These are phyloP conservation scores for Harpalus rubripes DNA, from an alignment of 2,888 invertebrate species.

Conservation along the genomic window DNA sequence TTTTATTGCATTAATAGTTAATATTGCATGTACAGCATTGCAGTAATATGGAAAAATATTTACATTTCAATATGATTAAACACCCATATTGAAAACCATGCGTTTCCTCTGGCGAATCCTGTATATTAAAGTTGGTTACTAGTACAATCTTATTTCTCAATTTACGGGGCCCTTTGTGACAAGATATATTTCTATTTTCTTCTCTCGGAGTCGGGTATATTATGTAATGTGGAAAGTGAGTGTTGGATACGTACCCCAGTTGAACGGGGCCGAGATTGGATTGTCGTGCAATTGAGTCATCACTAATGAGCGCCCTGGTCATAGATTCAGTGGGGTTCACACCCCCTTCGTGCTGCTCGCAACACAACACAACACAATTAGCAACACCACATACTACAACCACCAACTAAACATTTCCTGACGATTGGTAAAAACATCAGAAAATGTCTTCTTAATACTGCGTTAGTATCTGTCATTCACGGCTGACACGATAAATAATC, in stretches of 20 bases:
- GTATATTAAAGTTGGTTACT: too few species aligned
- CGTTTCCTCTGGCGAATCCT: too few species aligned
- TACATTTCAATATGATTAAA: too few species aligned
- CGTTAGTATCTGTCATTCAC: conserved; percentile 35
- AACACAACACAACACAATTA: conserved; percentile 80
- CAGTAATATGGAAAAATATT: too few species aligned
- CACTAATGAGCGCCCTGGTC: conserved; percentile 96
- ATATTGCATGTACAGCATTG: too few species aligned
- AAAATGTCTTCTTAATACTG: conserved; percentile 36
- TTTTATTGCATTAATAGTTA: too few species aligned
- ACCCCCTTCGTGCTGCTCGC: conserved; percentile 94
- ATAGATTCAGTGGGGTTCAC: conserved; percentile 96
- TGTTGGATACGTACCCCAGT: conserved; percentile 91
- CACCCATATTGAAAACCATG: too few species aligned
- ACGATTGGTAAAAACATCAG: conserved; percentile 20
- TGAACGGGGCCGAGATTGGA: conserved; percentile 94
- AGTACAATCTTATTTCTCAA: too few species aligned
- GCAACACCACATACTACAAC: conserved; percentile 34
- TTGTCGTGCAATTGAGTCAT: conserved; percentile 91
- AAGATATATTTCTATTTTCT: too few species aligned
- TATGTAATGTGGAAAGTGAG: conserved; percentile 57
- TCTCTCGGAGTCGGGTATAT: too few species aligned
- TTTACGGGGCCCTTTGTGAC: too few species aligned
- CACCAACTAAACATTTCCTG: conserved; percentile 46
- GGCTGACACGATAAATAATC: conserved; percentile 10